Conservation (phyloP, 2,113 vertebrate genomes). For the Protobothrops mucrosquamatus region DNA sequence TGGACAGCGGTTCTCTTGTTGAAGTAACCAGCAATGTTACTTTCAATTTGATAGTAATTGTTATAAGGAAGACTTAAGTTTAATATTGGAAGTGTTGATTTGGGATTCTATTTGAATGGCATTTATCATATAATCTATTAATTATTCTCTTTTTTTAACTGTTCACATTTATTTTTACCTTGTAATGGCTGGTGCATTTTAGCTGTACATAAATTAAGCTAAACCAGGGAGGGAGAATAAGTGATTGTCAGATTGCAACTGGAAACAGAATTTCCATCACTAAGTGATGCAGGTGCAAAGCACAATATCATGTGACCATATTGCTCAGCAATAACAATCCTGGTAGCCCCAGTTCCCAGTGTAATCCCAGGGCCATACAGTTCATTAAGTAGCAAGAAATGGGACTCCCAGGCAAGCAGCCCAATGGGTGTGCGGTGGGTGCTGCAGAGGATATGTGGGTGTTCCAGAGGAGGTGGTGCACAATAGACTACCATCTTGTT, state of each 20-base stretch:
- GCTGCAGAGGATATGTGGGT: not conserved
- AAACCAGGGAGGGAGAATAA: not conserved
- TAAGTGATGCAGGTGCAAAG: not conserved
- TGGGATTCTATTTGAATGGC: not conserved
- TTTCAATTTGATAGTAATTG: not conserved
- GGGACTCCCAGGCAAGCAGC: not conserved
- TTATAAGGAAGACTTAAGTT: not conserved
- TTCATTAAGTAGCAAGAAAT: not conserved
- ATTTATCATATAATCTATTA: not conserved
- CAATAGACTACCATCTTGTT: too few relatives aligned
- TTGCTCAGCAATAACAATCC: not conserved
- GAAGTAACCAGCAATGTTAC: not conserved
- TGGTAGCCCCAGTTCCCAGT: not conserved
- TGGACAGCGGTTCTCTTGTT: not conserved
- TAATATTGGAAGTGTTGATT: not conserved
- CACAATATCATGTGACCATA: not conserved
- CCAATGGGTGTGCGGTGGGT: not conserved
- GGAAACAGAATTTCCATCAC: not conserved
- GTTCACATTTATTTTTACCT: not conserved
- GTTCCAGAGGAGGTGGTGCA: not conserved
- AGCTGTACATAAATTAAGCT: not conserved
- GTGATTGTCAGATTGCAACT: not conserved
- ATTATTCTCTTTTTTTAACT: not conserved
- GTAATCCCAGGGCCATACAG: not conserved
- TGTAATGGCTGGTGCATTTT: not conserved